phyloP scores from a whole-genome alignment of 2,113 vertebrate species.

The Scomber japonicus region DNA sequence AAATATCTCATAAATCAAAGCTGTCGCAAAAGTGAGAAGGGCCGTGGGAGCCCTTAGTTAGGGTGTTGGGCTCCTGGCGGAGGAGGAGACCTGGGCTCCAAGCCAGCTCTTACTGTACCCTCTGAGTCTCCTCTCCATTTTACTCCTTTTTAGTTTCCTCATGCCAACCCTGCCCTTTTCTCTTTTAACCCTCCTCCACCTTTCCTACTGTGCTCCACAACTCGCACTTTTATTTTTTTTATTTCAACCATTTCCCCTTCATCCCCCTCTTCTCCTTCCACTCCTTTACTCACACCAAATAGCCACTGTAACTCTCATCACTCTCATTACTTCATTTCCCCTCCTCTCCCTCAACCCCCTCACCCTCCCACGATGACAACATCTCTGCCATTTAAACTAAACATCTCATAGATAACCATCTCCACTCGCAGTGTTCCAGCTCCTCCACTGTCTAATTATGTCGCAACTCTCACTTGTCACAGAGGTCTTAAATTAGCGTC shows the following conservation, averaged over 20 bases:
- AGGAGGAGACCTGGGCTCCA: conserved; percentile 29
- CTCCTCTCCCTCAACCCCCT: neutral
- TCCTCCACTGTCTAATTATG: conserved; percentile 45
- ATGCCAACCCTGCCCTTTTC: neutral
- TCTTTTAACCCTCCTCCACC: neutral
- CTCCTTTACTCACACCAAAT: neutral
- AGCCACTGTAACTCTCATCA: neutral
- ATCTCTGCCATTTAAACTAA: conserved; percentile 16
- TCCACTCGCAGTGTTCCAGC: conserved; percentile 18
- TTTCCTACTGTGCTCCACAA: neutral
- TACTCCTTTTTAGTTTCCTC: neutral
- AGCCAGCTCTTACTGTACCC: conserved; percentile 25
- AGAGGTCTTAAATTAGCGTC: conserved; percentile 43
- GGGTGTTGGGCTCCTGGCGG: conserved; percentile 3
- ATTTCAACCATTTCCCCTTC: neutral
- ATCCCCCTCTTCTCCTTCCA: neutral
- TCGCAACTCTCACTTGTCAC: conserved; percentile 27
- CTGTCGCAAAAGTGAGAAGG: conserved; percentile 17
- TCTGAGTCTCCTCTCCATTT: neutral
- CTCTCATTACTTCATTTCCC: neutral
- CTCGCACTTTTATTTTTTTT: neutral
- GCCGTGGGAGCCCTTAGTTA: conserved; percentile 25
- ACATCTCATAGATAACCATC: conserved; percentile 53
- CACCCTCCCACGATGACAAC: neutral
- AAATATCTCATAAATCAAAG: conserved; percentile 69